Percentiles rank a stretch among this genome's conserved stretches.
phyloP scores from a whole-genome alignment of 2,888 invertebrate species.

The Heliconius cydno region DNA sequence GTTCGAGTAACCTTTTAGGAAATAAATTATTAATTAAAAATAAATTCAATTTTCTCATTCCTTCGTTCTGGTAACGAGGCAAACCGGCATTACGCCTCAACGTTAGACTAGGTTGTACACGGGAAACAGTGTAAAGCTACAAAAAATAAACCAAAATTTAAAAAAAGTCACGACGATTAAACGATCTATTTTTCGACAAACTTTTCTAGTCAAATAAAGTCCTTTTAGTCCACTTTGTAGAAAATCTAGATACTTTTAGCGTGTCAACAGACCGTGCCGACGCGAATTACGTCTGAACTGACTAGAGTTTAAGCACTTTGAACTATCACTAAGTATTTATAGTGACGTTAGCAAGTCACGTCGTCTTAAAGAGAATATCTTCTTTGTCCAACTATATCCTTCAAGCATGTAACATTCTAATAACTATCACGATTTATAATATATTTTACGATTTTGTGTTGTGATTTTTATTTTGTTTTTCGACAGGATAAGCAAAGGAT shows the following conservation, averaged over 20 bases:
- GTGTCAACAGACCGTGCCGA: slow-evolving; percentile 27
- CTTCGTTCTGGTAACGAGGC: no score
- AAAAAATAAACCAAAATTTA: no score
- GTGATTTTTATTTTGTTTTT: background rate
- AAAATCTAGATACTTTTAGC: slow-evolving; percentile 26
- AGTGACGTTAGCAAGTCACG: slow-evolving; percentile 1
- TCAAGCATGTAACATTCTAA: background rate
- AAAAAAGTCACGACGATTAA: background rate
- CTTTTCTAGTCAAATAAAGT: background rate
- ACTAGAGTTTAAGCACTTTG: slow-evolving; percentile 5
- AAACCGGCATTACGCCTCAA: no score
- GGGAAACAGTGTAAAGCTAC: no score
- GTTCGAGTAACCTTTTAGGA: background rate
- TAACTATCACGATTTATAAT: background rate
- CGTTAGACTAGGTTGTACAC: no score
- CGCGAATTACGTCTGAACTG: slow-evolving; percentile 2
- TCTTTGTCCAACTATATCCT: background rate
- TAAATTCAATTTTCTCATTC: background rate
- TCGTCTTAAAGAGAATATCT: background rate
- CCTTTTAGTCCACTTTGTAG: slow-evolving; percentile 3
- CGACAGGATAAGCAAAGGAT: background rate
- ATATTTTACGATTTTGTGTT: background rate
- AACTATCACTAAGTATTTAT: slow-evolving; percentile 4
- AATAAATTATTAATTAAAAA: background rate
- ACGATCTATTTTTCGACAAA: background rate